Conservation (phyloP, 2,797 vertebrate species). For the Phataginus tricuspis region DNA sequence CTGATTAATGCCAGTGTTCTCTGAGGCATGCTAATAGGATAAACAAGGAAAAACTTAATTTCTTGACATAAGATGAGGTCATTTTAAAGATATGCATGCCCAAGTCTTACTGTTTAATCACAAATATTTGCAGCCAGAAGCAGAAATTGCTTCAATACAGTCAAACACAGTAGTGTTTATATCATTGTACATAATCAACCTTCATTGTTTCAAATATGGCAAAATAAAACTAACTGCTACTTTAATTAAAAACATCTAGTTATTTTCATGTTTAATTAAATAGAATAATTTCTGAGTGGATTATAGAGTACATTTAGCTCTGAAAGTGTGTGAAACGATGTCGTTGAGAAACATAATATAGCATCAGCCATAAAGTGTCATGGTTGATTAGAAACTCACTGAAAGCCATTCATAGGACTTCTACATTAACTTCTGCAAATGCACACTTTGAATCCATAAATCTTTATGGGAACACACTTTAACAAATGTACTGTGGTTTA, state of each 20-base stretch:
- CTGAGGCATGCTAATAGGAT: constrained; percentile 80
- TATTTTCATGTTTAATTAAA: constrained; percentile 69
- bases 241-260: constrained; percentile 48
- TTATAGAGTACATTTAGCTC: constrained; percentile 24
- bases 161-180: constrained; percentile 49
- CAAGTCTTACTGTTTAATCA: constrained; percentile 35
- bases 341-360: neutral
- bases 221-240: constrained; percentile 50
- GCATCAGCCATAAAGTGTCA: constrained; percentile 40
- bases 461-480: constrained; percentile 67
- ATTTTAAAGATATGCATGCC: constrained; percentile 81
- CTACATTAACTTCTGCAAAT: constrained; percentile 54
- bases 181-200: neutral
- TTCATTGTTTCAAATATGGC: constrained; percentile 47
- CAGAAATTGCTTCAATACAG: neutral
- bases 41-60: constrained; percentile 82
- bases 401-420: constrained; percentile 23
- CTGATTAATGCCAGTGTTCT: constrained; percentile 79
- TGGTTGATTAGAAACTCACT: constrained; percentile 38
- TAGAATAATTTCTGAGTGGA: constrained; percentile 49
- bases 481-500: constrained; percentile 56
- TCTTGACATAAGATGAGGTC: constrained; percentile 76
- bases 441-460: constrained; percentile 40
- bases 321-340: neutral
- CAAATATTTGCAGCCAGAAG: constrained; percentile 74